Percentiles rank a stretch among this genome's conserved stretches.
phyloP scores from a whole-genome alignment of 2,888 invertebrate genomes.

The Eudiplozoon nipponicum region DNA sequence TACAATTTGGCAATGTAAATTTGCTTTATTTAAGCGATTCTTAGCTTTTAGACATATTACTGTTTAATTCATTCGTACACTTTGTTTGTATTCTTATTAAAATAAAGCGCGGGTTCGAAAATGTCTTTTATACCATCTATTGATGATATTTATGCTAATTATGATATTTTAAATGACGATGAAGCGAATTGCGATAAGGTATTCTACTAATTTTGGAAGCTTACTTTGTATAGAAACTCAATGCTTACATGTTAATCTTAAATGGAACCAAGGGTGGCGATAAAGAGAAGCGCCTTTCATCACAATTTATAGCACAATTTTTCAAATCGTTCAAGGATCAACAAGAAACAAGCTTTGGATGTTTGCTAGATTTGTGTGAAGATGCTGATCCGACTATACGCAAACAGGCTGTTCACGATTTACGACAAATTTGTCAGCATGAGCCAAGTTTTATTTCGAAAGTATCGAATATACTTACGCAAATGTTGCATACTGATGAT shows the following conservation, averaged over 20 bases:
- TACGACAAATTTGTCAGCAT: constrained; percentile 54
- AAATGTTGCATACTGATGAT: constrained; percentile 56
- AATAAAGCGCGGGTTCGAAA: too few species aligned
- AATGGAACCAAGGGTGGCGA: constrained; percentile 54
- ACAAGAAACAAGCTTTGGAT: constrained; percentile 55
- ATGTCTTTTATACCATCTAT: too few species aligned
- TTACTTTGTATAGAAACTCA: background rate
- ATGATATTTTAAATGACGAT: background rate
- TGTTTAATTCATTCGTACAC: too few species aligned
- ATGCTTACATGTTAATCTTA: constrained; percentile 34
- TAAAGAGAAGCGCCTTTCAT: constrained; percentile 60
- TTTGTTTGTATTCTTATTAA: too few species aligned
- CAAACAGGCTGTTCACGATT: constrained; percentile 62
- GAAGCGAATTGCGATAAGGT: background rate
- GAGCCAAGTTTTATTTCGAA: constrained; percentile 47
- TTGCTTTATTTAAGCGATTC: too few species aligned
- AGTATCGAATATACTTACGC: constrained; percentile 62
- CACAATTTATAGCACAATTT: constrained; percentile 72
- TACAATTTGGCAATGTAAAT: too few species aligned
- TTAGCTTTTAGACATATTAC: too few species aligned
- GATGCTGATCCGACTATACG: constrained; percentile 69
- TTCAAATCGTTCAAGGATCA: constrained; percentile 58
- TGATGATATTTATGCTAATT: background rate
- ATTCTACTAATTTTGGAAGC: background rate
- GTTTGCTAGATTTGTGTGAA: constrained; percentile 66